Conservation (phyloP, 1,140 invertebrate genomes). For the Elysia chlorotica region DNA sequence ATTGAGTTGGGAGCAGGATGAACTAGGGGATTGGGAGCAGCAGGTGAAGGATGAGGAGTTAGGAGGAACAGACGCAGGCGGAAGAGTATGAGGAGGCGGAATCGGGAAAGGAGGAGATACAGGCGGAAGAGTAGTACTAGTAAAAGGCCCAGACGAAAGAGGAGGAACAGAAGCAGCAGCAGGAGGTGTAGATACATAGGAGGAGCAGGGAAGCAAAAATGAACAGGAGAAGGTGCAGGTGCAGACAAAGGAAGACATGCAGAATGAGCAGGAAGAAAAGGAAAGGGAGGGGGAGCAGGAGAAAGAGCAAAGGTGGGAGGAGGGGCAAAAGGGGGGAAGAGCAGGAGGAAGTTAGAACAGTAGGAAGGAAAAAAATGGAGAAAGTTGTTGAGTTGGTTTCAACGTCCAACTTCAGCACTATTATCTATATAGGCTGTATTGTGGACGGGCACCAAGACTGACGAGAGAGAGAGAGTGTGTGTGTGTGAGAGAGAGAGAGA, state of each 20-base stretch:
- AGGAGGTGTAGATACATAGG: background rate
- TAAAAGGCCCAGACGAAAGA: background rate
- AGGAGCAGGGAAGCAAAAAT: background rate
- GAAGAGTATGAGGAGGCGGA: background rate
- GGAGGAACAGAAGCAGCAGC: background rate
- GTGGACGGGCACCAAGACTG: background rate
- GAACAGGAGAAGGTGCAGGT: background rate
- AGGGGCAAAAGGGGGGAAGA: background rate
- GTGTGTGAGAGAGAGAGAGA: constrained; percentile 7
- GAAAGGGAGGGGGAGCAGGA: background rate
- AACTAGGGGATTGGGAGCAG: background rate
- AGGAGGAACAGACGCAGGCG: background rate
- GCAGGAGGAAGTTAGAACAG: no score
- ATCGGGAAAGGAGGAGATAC: background rate
- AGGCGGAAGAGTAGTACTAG: background rate
- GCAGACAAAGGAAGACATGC: background rate
- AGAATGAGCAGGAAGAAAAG: no score
- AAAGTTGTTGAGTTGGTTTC: background rate
- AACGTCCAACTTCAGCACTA: background rate
- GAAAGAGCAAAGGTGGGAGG: background rate
- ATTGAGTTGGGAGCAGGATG: background rate
- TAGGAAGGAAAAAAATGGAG: background rate
- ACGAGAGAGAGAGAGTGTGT: background rate
- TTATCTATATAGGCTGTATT: background rate
- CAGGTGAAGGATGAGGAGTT: background rate